Conservation (phyloP, 2,113 vertebrate genomes). For the Budorcas taxicolor region DNA sequence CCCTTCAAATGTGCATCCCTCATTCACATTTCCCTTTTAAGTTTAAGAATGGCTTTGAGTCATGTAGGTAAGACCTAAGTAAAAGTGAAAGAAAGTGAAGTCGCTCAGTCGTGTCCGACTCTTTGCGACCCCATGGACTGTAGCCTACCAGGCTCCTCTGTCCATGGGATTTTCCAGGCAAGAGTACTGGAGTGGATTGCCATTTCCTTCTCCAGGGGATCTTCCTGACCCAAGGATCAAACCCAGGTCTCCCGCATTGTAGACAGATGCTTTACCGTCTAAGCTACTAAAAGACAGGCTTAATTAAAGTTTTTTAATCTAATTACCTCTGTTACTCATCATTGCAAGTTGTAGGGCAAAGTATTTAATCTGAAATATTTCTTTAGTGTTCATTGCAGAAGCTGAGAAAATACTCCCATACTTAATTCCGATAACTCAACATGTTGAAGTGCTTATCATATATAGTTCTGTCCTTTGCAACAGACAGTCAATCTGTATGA, state of each 20-base stretch:
- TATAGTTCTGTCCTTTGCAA: not conserved
- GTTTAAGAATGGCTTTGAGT: not conserved
- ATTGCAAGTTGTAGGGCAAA: not conserved
- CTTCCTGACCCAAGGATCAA: too few relatives aligned
- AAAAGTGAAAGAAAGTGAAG: not conserved
- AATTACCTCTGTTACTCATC: not conserved
- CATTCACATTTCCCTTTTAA: not conserved
- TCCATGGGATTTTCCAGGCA: too few relatives aligned
- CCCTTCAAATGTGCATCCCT: fast-evolving
- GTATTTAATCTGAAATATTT: not conserved
- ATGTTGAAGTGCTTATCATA: not conserved
- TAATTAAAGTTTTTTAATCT: not conserved
- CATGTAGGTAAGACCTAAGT: not conserved
- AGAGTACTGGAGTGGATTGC: too few relatives aligned
- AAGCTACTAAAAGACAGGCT: not conserved
- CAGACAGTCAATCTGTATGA: not conserved
- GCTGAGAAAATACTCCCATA: not conserved
- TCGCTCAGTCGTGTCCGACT: too few relatives aligned
- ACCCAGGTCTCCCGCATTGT: too few relatives aligned
- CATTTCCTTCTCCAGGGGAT: too few relatives aligned
- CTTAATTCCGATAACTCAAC: not conserved
- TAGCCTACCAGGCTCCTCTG: too few relatives aligned
- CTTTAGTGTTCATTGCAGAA: not conserved
- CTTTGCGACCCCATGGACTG: too few relatives aligned
- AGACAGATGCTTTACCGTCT: too few relatives aligned